Conservation (phyloP, 2,888 invertebrate species). For the Dicyrtomina minuta region DNA sequence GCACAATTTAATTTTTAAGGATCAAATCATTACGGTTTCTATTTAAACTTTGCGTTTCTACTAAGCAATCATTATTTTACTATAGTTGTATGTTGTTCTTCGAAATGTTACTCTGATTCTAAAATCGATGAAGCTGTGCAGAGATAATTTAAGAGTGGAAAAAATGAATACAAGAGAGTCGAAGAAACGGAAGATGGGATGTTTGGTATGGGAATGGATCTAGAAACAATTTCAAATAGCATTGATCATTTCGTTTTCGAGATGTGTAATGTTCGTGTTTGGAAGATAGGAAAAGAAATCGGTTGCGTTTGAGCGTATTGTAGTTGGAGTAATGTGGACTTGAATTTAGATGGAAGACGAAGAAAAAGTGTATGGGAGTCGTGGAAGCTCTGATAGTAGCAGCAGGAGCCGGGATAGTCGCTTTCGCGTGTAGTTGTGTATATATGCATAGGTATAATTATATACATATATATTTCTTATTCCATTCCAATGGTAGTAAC, state of each 20-base stretch:
- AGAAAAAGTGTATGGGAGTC: not conserved
- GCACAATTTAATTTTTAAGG: too few relatives aligned
- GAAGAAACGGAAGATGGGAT: not conserved
- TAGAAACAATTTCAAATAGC: slow-evolving; percentile 14
- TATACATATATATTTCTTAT: too few relatives aligned
- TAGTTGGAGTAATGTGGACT: slow-evolving; percentile 14
- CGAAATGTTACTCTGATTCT: too few relatives aligned
- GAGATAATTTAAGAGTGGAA: too few relatives aligned
- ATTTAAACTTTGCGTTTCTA: too few relatives aligned
- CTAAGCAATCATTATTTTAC: too few relatives aligned
- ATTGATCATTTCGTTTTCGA: slow-evolving; percentile 2
- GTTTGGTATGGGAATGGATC: slow-evolving; percentile 9
- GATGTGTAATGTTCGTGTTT: not conserved
- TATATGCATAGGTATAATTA: too few relatives aligned
- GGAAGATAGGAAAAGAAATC: slow-evolving; percentile 8
- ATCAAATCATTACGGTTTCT: too few relatives aligned
- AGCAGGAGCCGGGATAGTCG: slow-evolving; percentile 9
- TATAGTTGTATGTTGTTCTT: too few relatives aligned
- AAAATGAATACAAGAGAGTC: not conserved
- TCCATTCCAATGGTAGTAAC: slow-evolving; percentile 6
- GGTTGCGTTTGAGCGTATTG: slow-evolving; percentile 13
- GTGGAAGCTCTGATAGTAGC: not conserved
- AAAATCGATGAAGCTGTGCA: too few relatives aligned
- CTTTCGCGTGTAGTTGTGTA: not conserved
- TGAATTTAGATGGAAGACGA: slow-evolving; percentile 19